These are phyloP conservation scores for Masnerella sp. DNA, from an alignment of 2,888 invertebrate genomes.

Conservation along the genomic window DNA sequence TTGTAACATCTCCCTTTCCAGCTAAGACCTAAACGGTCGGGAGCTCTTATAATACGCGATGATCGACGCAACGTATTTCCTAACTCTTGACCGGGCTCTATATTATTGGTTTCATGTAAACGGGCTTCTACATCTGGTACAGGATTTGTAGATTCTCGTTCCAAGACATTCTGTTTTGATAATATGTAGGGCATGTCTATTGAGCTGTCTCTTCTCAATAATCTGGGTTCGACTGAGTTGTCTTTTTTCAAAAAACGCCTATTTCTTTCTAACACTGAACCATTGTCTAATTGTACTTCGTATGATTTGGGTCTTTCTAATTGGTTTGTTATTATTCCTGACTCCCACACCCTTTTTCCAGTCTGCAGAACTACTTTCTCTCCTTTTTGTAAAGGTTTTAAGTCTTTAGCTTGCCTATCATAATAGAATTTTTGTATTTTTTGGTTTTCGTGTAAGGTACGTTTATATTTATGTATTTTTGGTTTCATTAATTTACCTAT, in stretches of 20 bases:
- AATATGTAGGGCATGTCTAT: too few relatives aligned
- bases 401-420: slow-evolving; percentile 31
- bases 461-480: not conserved
- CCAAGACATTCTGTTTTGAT: too few relatives aligned
- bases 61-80: slow-evolving; percentile 2
- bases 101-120: not conserved
- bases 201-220: not conserved
- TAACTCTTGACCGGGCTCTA: not conserved
- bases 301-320: slow-evolving; percentile 23
- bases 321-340: slow-evolving; percentile 13
- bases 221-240: not conserved
- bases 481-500: slow-evolving; percentile 5
- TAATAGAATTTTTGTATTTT: slow-evolving; percentile 36
- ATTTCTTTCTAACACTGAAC: slow-evolving; percentile 19
- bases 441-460: slow-evolving; percentile 19
- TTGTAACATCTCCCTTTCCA: slow-evolving; percentile 20
- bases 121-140: too few relatives aligned
- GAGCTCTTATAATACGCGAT: slow-evolving; percentile 3
- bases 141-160: too few relatives aligned
- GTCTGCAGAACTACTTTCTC: slow-evolving; percentile 32
- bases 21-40: slow-evolving; percentile 1
- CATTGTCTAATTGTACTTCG: slow-evolving; percentile 18
- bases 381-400: slow-evolving; percentile 8
- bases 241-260: slow-evolving; percentile 10
- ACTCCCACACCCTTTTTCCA: slow-evolving; percentile 12